phyloP scores from a whole-genome alignment of 2,888 invertebrate genomes.

The Glyphotaelius pellucidus region DNA sequence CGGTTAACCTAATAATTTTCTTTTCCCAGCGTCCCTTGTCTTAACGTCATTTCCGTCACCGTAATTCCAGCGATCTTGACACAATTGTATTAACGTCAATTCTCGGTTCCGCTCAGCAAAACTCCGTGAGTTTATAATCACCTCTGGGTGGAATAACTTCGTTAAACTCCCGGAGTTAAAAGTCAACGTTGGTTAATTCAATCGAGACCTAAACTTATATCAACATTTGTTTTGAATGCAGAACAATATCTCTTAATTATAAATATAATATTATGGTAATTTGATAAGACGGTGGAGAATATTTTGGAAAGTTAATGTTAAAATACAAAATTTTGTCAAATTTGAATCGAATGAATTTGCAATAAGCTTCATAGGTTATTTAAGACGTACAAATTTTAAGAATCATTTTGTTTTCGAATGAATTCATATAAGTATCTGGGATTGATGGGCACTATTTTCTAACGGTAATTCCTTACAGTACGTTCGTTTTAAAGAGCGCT shows the following conservation, averaged over 20 bases:
- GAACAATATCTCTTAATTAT: neutral
- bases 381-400: too few relatives aligned
- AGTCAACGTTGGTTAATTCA: neutral
- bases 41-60: neutral
- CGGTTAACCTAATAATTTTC: neutral
- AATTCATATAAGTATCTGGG: too few relatives aligned
- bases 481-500: too few relatives aligned
- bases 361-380: too few relatives aligned
- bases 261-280: neutral
- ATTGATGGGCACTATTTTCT: too few relatives aligned
- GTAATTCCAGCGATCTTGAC: neutral
- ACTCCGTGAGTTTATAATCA: neutral
- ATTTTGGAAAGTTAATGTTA: too few relatives aligned
- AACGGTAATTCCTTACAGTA: too few relatives aligned
- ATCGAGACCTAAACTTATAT: neutral
- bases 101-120: neutral
- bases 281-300: too few relatives aligned
- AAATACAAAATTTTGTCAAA: too few relatives aligned
- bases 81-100: conserved; percentile 11
- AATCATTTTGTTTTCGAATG: too few relatives aligned
- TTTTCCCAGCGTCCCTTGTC: neutral
- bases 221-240: neutral
- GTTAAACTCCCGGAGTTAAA: neutral
- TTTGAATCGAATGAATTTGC: too few relatives aligned
- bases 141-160: neutral